These are phyloP conservation scores for Erethizon dorsatum DNA, from an alignment of 2,797 vertebrate species.

Conservation along the genomic window DNA sequence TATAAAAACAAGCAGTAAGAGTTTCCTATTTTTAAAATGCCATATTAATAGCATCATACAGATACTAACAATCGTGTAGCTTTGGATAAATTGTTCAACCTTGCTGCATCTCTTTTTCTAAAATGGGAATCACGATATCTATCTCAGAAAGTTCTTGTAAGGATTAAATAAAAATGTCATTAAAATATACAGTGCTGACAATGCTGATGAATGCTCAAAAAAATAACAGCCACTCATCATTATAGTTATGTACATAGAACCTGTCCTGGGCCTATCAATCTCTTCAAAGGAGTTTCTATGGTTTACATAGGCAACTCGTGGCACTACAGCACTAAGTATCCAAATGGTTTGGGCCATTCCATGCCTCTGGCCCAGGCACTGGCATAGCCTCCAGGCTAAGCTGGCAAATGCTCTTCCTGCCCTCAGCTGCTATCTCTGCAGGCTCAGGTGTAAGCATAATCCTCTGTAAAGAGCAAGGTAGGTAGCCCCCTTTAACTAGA, in stretches of 20 bases:
- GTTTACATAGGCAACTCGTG: not conserved
- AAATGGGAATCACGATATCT: not conserved
- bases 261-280: not conserved
- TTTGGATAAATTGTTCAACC: not conserved
- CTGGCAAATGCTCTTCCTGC: not conserved
- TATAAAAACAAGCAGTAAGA: constrained; percentile 21
- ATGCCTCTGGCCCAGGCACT: not conserved
- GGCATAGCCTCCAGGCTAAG: not conserved
- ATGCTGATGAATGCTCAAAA: not conserved
- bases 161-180: constrained; percentile 8
- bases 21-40: constrained; percentile 9
- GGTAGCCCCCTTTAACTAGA: not conserved
- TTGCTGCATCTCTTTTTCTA: not conserved
- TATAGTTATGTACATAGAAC: not conserved
- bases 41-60: not conserved
- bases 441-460: not conserved
- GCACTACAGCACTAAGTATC: not conserved
- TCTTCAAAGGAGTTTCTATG: not conserved
- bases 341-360: not conserved
- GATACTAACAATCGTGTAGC: not conserved
- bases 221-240: not conserved
- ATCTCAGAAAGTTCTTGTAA: constrained; percentile 11
- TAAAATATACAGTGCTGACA: not conserved
- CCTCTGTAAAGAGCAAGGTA: not conserved
- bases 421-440: not conserved